phyloP scores from a whole-genome alignment of 2,888 invertebrate genomes.

The Ischnura elegans region DNA sequence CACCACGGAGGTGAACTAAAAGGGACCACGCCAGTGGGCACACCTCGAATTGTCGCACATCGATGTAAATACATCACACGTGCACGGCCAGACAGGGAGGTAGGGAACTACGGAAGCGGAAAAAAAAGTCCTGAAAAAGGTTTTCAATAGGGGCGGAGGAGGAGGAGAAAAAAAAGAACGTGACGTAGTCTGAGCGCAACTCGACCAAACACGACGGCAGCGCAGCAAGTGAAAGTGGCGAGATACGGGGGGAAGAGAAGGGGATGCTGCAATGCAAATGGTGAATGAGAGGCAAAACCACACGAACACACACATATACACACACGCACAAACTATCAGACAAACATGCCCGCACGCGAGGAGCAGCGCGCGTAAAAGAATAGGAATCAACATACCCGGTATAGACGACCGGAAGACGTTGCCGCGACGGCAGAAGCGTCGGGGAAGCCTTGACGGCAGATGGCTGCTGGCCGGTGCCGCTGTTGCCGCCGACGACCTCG shows the following conservation, averaged over 20 bases:
- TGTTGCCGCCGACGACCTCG: background rate
- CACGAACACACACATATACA: background rate
- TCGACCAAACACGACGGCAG: background rate
- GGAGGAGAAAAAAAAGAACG: background rate
- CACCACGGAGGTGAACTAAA: too few species aligned
- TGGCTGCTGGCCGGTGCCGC: background rate
- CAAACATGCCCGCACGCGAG: background rate
- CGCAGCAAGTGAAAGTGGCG: background rate
- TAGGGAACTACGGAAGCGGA: too few species aligned
- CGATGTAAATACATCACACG: too few species aligned
- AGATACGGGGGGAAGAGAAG: background rate
- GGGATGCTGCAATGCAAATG: background rate
- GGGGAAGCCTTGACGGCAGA: background rate
- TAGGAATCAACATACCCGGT: conserved; percentile 4
- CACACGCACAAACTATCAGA: background rate
- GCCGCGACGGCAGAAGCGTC: background rate
- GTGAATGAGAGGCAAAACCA: background rate
- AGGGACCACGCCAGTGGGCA: too few species aligned
- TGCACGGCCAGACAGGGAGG: too few species aligned
- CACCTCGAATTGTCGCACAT: too few species aligned
- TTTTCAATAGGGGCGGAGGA: too few species aligned
- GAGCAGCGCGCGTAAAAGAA: too few species aligned
- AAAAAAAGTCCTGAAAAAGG: too few species aligned
- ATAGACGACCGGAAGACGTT: conserved; percentile 1
- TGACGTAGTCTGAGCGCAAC: background rate